Conservation (phyloP, 2,888 invertebrate genomes). For the Torymus tubicola region DNA sequence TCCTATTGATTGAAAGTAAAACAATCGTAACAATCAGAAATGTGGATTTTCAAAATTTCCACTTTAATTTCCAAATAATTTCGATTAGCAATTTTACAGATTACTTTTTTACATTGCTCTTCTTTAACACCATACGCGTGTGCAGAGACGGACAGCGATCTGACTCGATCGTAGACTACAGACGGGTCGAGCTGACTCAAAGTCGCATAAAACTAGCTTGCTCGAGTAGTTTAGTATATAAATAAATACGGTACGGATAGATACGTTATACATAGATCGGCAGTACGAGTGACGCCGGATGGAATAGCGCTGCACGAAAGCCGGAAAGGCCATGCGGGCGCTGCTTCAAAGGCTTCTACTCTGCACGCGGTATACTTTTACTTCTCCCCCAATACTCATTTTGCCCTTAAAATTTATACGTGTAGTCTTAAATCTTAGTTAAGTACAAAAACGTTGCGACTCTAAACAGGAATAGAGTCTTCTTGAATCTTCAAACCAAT, state of each 20-base stretch:
- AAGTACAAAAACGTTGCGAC: slow-evolving; percentile 46
- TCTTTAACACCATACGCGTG: background rate
- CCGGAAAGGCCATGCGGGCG: slow-evolving; percentile 34
- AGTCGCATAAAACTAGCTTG: slow-evolving; percentile 57
- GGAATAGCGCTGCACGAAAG: slow-evolving; percentile 41
- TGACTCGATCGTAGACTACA: too few relatives aligned
- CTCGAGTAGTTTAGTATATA: slow-evolving; percentile 57
- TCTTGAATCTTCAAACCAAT: background rate
- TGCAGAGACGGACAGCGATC: slow-evolving; percentile 23
- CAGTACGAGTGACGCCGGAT: slow-evolving; percentile 23
- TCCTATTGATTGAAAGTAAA: too few relatives aligned
- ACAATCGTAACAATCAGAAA: too few relatives aligned
- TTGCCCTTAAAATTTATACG: slow-evolving; percentile 7
- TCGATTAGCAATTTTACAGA: too few relatives aligned
- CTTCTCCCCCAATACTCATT: slow-evolving; percentile 10
- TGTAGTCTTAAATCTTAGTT: slow-evolving; percentile 53
- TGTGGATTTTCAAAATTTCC: too few relatives aligned
- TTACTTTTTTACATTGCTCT: background rate
- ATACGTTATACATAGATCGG: slow-evolving; percentile 57
- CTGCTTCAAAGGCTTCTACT: slow-evolving; percentile 24
- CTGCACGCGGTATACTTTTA: slow-evolving; percentile 20
- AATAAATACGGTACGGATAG: slow-evolving; percentile 62
- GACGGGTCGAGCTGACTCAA: slow-evolving; percentile 23
- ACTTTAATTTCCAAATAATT: too few relatives aligned
- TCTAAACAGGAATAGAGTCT: background rate